Base-by-base conservation (phyloP, 2,113 vertebrate species). In the Aldabrachelys gigantea region DNA sequence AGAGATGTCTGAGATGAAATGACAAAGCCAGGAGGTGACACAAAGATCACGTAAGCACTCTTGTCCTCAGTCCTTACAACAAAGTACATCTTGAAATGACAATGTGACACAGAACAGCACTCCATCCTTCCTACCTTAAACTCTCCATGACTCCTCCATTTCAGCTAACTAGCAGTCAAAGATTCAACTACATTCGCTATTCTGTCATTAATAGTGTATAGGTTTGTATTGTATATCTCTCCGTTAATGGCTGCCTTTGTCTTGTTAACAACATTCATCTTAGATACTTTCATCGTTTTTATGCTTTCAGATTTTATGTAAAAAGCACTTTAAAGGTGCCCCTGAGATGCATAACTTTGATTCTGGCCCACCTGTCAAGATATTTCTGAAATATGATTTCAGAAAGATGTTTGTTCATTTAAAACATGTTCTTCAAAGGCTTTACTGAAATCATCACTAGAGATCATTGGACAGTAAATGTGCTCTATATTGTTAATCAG, bases 401-500 rank as follows among this genome's bases (percentile, higher is more conserved):
- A 80, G 75, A 84, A 72, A 50, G 81, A 84, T 83, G 54, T 72
- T 84, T 80, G n/a, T 88, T 57, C 80, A 88, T 82, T 87, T 86
- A 76, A 38, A 59, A 91, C 25, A 82, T 12, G 31, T 53, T 80
- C 86, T 92, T 92, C 82, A 92, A 92, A 88, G 85, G 41, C 49
- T 72, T 80, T 56, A 52, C 75, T 69, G 81, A 92, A 79, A 92
- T 88, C 57, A 47, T 82, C 50, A 38, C 50, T 35, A 19, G 19
- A n/a, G 82, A 88, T 80, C 79, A 84, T 92, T 88, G n/a, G 52
- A 88, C 82, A 79, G 79, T 80, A 92, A 76, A 88, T 80, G 49
- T 88, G 75, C 72, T 87, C 91, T 84, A 86, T 92, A 82, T 84
- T 84, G 50, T 89, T 92, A 92, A 88, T 92, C 91, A 84, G 91